Conservation (phyloP, 2,888 invertebrate genomes). For the Eilema sororculum region DNA sequence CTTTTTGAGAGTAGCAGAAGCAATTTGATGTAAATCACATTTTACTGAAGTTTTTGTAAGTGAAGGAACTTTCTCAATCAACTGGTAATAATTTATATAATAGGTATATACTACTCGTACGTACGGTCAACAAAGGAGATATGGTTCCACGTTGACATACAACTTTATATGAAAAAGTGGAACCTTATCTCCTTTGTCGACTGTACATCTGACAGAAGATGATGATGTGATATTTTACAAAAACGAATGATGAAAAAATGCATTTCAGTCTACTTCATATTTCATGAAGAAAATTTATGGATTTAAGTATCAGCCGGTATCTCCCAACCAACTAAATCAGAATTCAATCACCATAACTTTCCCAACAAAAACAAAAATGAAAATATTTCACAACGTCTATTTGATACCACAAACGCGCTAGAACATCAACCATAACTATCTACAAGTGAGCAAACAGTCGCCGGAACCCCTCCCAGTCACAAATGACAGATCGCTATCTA, state of each 20-base stretch:
- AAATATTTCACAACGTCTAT: conserved; percentile 24
- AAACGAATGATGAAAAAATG: neutral
- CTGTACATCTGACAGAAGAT: too few relatives aligned
- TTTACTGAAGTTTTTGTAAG: neutral
- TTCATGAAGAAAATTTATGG: neutral
- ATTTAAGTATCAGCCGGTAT: neutral
- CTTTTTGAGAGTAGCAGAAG: neutral
- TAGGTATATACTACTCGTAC: too few relatives aligned
- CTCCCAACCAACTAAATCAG: neutral
- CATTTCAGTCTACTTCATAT: neutral
- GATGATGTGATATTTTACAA: neutral
- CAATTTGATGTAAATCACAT: neutral
- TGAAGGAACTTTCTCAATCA: neutral
- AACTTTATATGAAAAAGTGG: too few relatives aligned
- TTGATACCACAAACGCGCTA: conserved; percentile 32
- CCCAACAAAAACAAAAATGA: conserved; percentile 1
- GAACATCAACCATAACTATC: conserved; percentile 36
- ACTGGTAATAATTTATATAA: neutral
- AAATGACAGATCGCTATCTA: conserved; percentile 84
- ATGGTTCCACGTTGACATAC: too few relatives aligned
- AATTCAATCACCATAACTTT: conserved; percentile 2
- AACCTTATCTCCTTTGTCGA: too few relatives aligned
- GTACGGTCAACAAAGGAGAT: too few relatives aligned
- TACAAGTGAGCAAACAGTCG: conserved; percentile 55
- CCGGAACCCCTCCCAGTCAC: conserved; percentile 61